Conservation (phyloP, 2,888 invertebrate species). For the Cantharis lateralis region DNA sequence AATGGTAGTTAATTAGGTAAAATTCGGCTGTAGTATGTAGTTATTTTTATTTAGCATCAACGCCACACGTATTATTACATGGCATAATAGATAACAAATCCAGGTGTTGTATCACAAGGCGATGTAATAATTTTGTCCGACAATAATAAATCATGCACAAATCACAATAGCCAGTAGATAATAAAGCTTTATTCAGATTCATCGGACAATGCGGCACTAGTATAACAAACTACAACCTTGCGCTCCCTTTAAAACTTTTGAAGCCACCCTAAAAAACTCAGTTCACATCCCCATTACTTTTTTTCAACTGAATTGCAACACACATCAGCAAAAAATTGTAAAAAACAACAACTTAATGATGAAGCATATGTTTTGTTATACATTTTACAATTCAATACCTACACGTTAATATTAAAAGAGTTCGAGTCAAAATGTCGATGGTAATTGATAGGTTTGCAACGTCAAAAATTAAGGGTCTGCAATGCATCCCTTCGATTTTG, state of each 20-base stretch:
- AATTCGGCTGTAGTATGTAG: conserved; percentile 14
- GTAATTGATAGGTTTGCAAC: not conserved
- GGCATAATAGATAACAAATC: conserved; percentile 32
- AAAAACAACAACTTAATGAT: conserved; percentile 17
- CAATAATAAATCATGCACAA: conserved; percentile 23
- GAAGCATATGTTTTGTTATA: conserved; percentile 19
- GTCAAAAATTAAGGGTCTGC: not conserved
- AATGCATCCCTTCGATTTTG: not conserved
- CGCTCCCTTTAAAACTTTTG: conserved; percentile 20
- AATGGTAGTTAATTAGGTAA: conserved; percentile 17
- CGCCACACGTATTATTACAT: conserved; percentile 31
- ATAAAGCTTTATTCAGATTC: conserved; percentile 26
- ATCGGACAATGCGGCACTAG: conserved; percentile 21
- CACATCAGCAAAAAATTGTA: conserved; percentile 19
- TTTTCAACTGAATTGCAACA: conserved; percentile 17
- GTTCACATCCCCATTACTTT: not conserved
- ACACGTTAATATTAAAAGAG: not conserved
- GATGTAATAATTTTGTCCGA: conserved; percentile 22
- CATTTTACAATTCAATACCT: conserved; percentile 8
- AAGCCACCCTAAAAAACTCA: conserved; percentile 21
- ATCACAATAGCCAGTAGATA: conserved; percentile 24
- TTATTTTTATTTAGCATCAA: conserved; percentile 24
- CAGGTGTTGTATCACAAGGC: conserved; percentile 31
- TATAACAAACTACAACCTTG: conserved; percentile 28
- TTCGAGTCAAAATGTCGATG: not conserved